Percentiles rank a stretch among this genome's conserved stretches.
Conservation (phyloP, 2,797 vertebrate genomes). For the Liasis olivaceus region DNA sequence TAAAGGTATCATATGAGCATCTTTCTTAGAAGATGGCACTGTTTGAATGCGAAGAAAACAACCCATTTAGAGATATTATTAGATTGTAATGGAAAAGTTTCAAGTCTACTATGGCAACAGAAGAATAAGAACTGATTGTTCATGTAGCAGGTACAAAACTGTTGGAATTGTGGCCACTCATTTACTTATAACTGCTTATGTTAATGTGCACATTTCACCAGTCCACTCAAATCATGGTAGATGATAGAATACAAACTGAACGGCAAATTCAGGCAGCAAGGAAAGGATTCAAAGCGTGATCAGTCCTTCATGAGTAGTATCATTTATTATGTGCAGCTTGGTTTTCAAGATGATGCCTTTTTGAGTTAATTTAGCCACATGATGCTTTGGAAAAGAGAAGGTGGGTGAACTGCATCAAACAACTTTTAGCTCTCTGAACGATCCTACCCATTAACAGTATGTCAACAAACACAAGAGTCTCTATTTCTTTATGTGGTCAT, state of each 20-base stretch:
- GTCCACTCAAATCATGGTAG: neutral
- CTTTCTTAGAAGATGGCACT: neutral
- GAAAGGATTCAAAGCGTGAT: neutral
- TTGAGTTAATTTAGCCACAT: neutral
- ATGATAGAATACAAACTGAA: neutral
- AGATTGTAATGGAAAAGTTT: neutral
- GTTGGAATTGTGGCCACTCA: neutral
- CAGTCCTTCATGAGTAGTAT: neutral
- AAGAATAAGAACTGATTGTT: neutral
- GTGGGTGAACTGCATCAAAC: neutral
- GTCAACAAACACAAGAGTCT: slow-evolving; percentile 26
- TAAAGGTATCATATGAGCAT: neutral
- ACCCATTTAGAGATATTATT: neutral
- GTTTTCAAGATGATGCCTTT: neutral
- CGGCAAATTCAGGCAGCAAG: neutral
- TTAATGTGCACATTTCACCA: neutral
- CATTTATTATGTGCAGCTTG: neutral
- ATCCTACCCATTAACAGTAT: slow-evolving; percentile 41
- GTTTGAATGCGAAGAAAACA: neutral
- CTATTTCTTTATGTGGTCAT: slow-evolving; percentile 28
- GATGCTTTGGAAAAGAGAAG: neutral
- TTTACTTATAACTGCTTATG: neutral
- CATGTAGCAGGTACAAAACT: neutral
- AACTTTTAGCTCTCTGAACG: slow-evolving; percentile 32
- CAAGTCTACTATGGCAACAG: neutral